Percentiles rank a stretch among this genome's conserved stretches.
These are phyloP conservation scores for Epirrita christyi DNA, from an alignment of 2,888 invertebrate species.

Conservation along the genomic window DNA sequence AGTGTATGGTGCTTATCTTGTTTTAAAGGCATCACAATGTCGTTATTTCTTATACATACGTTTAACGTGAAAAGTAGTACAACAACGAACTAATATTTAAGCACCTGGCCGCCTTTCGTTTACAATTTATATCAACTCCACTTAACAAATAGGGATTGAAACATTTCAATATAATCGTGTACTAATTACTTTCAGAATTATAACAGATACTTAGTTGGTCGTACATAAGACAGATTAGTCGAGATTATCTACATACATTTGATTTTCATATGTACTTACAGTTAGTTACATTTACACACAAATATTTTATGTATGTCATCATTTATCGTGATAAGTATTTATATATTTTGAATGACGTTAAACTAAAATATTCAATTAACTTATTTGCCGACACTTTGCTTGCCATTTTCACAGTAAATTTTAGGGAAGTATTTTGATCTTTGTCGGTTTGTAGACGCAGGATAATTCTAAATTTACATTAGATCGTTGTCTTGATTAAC, in stretches of 20 bases:
- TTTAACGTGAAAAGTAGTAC: not conserved
- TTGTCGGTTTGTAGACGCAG: not conserved
- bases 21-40: not conserved
- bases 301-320: too few relatives aligned
- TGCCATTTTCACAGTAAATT: not conserved
- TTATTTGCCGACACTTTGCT: conserved; percentile 1
- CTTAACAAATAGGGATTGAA: too few relatives aligned
- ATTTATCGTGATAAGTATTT: too few relatives aligned
- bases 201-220: too few relatives aligned
- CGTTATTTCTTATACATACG: not conserved
- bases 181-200: too few relatives aligned
- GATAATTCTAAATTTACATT: conserved; percentile 1
- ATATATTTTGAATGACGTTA: not conserved
- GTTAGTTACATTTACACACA: too few relatives aligned
- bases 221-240: too few relatives aligned
- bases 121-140: not conserved
- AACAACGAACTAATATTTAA: conserved; percentile 13
- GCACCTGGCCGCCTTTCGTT: not conserved
- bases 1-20: conserved; percentile 3
- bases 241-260: too few relatives aligned
- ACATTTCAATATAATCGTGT: too few relatives aligned
- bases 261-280: too few relatives aligned
- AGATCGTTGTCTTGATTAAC: too few relatives aligned
- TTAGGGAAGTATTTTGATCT: not conserved
- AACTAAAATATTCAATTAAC: not conserved